These are phyloP conservation scores for Oryzias javanicus DNA, from an alignment of 2,113 vertebrate species.

Conservation along the genomic window DNA sequence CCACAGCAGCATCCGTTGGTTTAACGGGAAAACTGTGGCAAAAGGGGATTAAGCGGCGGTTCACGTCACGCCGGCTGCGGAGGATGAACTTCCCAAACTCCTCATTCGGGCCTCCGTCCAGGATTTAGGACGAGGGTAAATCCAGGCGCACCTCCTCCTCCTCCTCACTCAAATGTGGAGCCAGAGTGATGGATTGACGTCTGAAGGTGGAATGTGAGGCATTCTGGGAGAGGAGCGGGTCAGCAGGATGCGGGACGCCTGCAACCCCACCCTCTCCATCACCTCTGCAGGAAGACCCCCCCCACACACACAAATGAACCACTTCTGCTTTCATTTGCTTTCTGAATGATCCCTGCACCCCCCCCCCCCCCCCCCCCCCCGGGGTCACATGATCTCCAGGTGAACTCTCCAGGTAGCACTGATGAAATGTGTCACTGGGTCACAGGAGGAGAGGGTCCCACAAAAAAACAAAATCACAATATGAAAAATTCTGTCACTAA, in stretches of 20 bases:
- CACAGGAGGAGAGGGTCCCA: background rate
- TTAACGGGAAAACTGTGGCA: constrained; percentile 26
- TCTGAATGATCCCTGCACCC: no score
- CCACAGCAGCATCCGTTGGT: constrained; percentile 15
- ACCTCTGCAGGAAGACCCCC: background rate
- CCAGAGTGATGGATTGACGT: constrained; percentile 5
- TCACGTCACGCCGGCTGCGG: constrained; percentile 45
- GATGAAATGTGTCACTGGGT: constrained; percentile 33
- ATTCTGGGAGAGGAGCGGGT: constrained; percentile 29
- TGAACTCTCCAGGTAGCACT: no score
- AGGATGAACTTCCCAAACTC: constrained; percentile 51
- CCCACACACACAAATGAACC: no score
- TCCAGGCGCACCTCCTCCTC: background rate
- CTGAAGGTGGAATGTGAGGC: constrained; percentile 31
- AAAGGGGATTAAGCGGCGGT: constrained; percentile 62
- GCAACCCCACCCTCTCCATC: background rate
- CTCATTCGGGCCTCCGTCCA: constrained; percentile 39
- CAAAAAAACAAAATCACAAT: background rate
- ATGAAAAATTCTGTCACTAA: background rate
- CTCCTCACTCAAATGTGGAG: no score
- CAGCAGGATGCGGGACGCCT: constrained; percentile 29
- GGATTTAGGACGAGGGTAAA: constrained; percentile 17
- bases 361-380: no score
- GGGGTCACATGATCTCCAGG: no score
- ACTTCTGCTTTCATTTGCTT: no score